Base-by-base conservation (phyloP, 53 echinoderm and acorn worm genomes). In the Actinopyga echinites region DNA sequence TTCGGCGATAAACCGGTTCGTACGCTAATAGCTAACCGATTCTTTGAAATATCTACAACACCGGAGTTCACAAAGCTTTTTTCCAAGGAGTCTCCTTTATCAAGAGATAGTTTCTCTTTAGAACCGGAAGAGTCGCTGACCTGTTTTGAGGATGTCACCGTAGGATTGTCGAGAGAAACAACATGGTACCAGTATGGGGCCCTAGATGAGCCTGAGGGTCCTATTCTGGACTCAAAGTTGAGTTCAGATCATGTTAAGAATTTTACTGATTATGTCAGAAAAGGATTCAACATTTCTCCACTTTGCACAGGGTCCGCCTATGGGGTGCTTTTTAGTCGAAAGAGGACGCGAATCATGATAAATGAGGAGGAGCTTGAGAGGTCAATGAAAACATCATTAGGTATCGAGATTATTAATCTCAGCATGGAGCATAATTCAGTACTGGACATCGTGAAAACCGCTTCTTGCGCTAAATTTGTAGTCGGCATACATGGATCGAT, bases 401-500 rank as follows among this genome's bases (percentile, higher is more conserved):
- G 22, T n/a, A 32, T 67, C 35, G 20, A 67, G 12, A 35, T 67
- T 2, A 22, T 67, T n/a, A 21, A 32, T 17, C 31, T 67, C 37
- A 67, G 68, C 20, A 35, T 67, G 19, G 68, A 67, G 34, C 35
- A 37, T 20, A 15, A 38, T 20, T 31, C 68, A 67, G 19, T 67
- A 3, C 9, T 13, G 7, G 68, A 67, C 22, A 30, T 67, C 33
- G 22, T 67, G 2, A 19, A 67, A 31, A 35, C 2, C 3, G 34
- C 21, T 38, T 35, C 35, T 23, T 67, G 68, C 37, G 40, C 87
- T 29, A 82, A 89, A 21, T 58, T 87, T 53, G 31, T 89, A 8
- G 64, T 92, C 0, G 92, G 92, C 20, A 77, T 92, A 31, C 90
- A 93, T 23, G 93, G 93, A 15, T 89, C 93, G 19, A 80, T 89